Percentiles rank a stretch among this genome's conserved stretches.
These are phyloP conservation scores for Temnopleurus reevesii DNA, from an alignment of 53 echinoderm and acorn worm genomes.

Conservation along the genomic window DNA sequence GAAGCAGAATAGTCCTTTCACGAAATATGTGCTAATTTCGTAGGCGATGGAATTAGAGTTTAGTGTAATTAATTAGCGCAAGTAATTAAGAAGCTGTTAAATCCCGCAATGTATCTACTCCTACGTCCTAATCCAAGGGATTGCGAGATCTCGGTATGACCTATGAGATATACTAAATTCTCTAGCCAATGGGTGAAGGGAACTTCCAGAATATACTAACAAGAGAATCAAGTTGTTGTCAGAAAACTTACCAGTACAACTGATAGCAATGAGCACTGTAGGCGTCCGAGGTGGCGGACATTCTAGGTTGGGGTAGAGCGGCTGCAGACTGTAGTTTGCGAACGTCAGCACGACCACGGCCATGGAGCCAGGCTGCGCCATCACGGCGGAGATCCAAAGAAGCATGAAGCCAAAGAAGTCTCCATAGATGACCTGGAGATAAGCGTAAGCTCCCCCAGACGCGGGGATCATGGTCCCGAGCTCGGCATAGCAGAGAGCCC, in stretches of 20 bases:
- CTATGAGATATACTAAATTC: too few species aligned
- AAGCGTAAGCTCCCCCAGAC: constrained; percentile 85
- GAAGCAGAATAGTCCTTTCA: too few species aligned
- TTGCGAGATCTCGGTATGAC: too few species aligned
- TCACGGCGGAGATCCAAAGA: constrained; percentile 71
- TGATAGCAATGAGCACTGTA: constrained; percentile 15
- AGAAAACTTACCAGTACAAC: constrained; percentile 29
- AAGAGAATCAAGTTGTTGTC: too few species aligned
- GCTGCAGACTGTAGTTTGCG: constrained; percentile 82
- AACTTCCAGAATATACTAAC: too few species aligned
- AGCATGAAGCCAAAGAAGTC: constrained; percentile 75
- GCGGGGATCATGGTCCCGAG: constrained; percentile 78
- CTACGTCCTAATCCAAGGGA: too few species aligned
- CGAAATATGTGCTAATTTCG: too few species aligned
- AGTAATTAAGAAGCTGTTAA: too few species aligned
- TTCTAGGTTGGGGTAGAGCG: constrained; percentile 71
- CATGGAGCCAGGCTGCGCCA: constrained; percentile 73
- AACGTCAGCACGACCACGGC: constrained; percentile 79
- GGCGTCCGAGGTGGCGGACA: constrained; percentile 69
- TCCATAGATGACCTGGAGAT: constrained; percentile 74
- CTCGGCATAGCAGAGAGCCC: constrained; percentile 87
- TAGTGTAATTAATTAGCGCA: too few species aligned
- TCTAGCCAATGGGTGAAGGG: too few species aligned
- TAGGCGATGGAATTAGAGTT: too few species aligned
- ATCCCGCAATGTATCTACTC: too few species aligned